These are phyloP conservation scores for Pseudanteris insignis DNA, from an alignment of 2,888 invertebrate genomes.

Conservation along the genomic window DNA sequence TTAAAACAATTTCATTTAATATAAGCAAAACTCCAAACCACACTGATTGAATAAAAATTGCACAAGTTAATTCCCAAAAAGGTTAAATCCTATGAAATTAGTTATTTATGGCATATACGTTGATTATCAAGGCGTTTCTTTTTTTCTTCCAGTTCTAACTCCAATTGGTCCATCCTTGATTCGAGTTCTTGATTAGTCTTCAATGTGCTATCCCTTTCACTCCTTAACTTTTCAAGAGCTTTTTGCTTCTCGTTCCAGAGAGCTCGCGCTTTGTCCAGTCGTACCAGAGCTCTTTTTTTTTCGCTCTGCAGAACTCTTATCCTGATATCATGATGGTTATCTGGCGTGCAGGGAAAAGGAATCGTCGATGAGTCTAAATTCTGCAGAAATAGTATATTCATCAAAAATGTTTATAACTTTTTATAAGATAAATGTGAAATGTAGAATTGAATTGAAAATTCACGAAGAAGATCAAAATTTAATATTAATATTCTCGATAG, in stretches of 20 bases:
- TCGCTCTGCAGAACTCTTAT: conserved; percentile 4
- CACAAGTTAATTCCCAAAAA: too few relatives aligned
- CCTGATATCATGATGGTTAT: background rate
- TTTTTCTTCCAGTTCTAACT: background rate
- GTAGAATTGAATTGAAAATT: too few relatives aligned
- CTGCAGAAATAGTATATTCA: too few relatives aligned
- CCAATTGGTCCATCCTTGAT: conserved; percentile 1
- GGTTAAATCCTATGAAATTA: too few relatives aligned
- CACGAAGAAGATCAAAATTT: too few relatives aligned
- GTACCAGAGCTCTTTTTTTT: background rate
- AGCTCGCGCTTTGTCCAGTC: conserved; percentile 6
- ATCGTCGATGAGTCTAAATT: background rate
- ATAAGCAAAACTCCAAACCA: too few relatives aligned
- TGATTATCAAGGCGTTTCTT: background rate
- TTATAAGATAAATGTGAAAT: too few relatives aligned
- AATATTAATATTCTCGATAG: too few relatives aligned
- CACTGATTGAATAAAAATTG: too few relatives aligned
- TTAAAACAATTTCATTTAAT: too few relatives aligned
- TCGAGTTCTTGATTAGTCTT: conserved; percentile 12
- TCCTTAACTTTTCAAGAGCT: background rate
- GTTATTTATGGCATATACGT: background rate
- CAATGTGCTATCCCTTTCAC: background rate
- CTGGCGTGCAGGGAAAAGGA: conserved; percentile 1
- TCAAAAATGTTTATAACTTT: too few relatives aligned
- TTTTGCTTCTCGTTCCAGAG: conserved; percentile 9